A percentile compares a stretch with the other conserved stretches of the same genome.
Evolutionary conservation across 1,140 invertebrate genomes (phyloP).

Genomic region (Arion vulgaris): DNA sequence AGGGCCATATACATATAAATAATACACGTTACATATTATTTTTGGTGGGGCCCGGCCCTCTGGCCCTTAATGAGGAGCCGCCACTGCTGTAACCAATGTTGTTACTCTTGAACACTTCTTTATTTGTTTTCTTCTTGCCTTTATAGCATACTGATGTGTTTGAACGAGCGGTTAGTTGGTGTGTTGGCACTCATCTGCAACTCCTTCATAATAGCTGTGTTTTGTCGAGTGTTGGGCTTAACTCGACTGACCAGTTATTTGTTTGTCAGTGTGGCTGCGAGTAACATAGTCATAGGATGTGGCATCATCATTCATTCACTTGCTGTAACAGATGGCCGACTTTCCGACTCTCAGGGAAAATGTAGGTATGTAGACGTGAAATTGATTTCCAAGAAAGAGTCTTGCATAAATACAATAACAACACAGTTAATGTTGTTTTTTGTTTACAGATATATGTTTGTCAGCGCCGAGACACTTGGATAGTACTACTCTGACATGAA

Average conservation of each 20-base stretch:
- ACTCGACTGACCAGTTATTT: not conserved
- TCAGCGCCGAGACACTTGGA: too few species aligned
- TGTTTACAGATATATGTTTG: too few species aligned
- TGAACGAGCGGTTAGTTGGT: not conserved
- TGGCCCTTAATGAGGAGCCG: too few species aligned
- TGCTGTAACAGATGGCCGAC: not conserved
- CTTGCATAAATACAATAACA: too few species aligned
- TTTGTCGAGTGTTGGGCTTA: not conserved
- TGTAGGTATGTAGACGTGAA: not conserved
- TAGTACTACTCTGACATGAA: too few species aligned
- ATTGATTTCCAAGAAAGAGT: too few species aligned
- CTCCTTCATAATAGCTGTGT: not conserved
- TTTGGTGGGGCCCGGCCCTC: too few species aligned
- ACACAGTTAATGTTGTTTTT: too few species aligned
- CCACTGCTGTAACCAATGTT: too few species aligned
- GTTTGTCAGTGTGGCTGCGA: not conserved
- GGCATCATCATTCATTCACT: not conserved
- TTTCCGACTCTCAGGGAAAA: not conserved
- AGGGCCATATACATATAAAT: too few species aligned
- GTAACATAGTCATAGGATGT: not conserved
- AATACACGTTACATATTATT: too few species aligned
- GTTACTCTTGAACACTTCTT: too few species aligned
- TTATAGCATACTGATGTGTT: not conserved
- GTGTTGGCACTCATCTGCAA: not conserved
- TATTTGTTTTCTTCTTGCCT: not conserved